Percentiles rank a stretch among this genome's conserved stretches.
Evolutionary conservation across 92 coral and sea anemone genomes (phyloP).

Genomic region (Phenganax stokvisi): DNA sequence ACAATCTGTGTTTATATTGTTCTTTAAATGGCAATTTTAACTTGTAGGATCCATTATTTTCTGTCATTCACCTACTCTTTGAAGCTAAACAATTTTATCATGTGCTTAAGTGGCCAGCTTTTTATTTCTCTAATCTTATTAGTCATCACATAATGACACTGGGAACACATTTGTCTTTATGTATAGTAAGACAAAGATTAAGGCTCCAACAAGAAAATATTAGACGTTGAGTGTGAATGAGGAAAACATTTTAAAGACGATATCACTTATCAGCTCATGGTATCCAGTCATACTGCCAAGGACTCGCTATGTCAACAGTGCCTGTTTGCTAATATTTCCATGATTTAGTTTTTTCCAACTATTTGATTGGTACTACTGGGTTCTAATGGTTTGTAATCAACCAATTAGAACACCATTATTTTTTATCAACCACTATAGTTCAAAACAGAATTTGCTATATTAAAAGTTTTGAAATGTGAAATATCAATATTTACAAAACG

Average conservation of each 20-base stretch:
- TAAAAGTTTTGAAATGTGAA: no score
- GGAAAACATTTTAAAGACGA: no score
- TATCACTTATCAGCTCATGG: no score
- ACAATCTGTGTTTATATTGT: not conserved
- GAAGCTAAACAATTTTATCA: not conserved
- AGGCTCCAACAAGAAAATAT: not conserved
- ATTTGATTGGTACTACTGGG: no score
- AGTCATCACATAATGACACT: conserved; percentile 3
- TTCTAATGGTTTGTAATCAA: no score
- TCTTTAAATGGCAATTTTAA: not conserved
- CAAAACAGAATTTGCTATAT: not conserved
- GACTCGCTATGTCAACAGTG: no score
- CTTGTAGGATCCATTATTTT: not conserved
- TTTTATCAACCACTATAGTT: not conserved
- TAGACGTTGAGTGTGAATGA: no score
- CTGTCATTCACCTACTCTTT: not conserved
- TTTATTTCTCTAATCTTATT: conserved; percentile 7
- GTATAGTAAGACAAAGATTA: not conserved
- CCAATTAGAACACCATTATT: not conserved
- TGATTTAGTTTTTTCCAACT: no score
- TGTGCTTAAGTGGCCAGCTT: not conserved
- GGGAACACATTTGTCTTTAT: conserved; percentile 3
- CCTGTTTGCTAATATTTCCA: no score
- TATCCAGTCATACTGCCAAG: no score
- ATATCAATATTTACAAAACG: no score